Evolutionary conservation across 2,797 vertebrate genomes (phyloP), one percentile per base, ranked within the genome.

Genomic region (Trachops cirrhosus): DNA sequence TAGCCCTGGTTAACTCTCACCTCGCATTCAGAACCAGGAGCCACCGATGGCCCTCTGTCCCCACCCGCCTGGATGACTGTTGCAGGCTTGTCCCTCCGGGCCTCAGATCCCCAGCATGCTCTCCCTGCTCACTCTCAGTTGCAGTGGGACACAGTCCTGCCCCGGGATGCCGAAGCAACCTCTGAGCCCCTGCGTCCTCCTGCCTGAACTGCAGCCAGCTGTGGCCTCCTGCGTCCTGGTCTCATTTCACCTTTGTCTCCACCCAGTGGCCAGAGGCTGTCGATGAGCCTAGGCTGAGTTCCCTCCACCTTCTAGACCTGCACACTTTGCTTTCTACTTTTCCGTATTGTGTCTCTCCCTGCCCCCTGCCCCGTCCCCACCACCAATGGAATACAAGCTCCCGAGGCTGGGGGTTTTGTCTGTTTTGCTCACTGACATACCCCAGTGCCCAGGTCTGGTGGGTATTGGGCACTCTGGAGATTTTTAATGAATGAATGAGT

Each of bases 131-230:
- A 3, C 46, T 50, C 34, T 70, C 21, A 3, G 67, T 8, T 3
- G 2, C 10, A 24, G 39, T 14, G 0, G 9, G 0, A 0, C 0
- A 0, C 24, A 2, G 64, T 24, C 39, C 44, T 34, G 0, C 52
- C 9, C 37, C 0, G 0, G n/a, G 68, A 50, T 2, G 3, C 15
- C 9, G 9, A 14, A 9, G 44, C 21, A 21, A 29, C 9, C 50
- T n/a, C 32, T 3, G 4, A 64, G 71, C 32, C 14, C 0, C 32
- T 0, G 0, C 3, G 9, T 7, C 7, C 41, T 14, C 34, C 29
- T 2, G 3, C 44, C 67, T 34, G 74, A 18, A 16, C 44, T 29
- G 16, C 2, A 9, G 18, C 22, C 2, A 0, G 52, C 52, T 54
- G 52, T 1, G 6, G 26, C 34, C 71, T 44, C 46, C 78, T 18